A percentile compares a stretch with the other conserved stretches of the same genome.
Evolutionary conservation across 2,888 invertebrate genomes (phyloP).

Genomic region (Globia sparganii): DNA sequence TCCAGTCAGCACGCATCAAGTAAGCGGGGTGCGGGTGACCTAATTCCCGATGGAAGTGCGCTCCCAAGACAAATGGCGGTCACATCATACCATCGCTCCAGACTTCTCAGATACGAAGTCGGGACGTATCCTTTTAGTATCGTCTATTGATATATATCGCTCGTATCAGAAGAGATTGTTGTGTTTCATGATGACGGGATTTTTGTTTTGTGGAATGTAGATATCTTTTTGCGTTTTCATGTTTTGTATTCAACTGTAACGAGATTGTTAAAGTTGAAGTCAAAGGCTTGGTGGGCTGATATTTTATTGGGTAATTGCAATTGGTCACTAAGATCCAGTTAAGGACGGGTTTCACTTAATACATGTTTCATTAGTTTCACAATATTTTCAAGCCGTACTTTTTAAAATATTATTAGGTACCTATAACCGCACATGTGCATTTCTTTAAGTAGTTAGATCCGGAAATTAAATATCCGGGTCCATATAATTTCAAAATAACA

Average conservation of each 20-base stretch:
- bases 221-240: not conserved
- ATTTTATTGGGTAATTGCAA: not conserved
- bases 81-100: slow-evolving; percentile 35
- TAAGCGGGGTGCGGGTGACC: slow-evolving; percentile 51
- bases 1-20: slow-evolving; percentile 46
- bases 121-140: slow-evolving; percentile 34
- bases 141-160: slow-evolving; percentile 43
- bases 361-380: not conserved
- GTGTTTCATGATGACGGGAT: slow-evolving; percentile 7
- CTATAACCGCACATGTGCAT: not conserved
- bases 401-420: not conserved
- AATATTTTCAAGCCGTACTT: not conserved
- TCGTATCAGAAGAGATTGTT: slow-evolving; percentile 10
- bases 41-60: slow-evolving; percentile 62
- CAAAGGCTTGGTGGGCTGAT: not conserved
- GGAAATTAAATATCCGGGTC: not conserved
- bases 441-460: not conserved
- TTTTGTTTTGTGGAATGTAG: not conserved
- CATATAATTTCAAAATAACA: not conserved
- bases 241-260: not conserved
- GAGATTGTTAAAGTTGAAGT: not conserved
- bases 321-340: not conserved
- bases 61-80: slow-evolving; percentile 67
- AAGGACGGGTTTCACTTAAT: not conserved
- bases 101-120: slow-evolving; percentile 14